Evolutionary conservation across 2,888 invertebrate species (phyloP).

Genomic region (Platycheirus albimanus): DNA sequence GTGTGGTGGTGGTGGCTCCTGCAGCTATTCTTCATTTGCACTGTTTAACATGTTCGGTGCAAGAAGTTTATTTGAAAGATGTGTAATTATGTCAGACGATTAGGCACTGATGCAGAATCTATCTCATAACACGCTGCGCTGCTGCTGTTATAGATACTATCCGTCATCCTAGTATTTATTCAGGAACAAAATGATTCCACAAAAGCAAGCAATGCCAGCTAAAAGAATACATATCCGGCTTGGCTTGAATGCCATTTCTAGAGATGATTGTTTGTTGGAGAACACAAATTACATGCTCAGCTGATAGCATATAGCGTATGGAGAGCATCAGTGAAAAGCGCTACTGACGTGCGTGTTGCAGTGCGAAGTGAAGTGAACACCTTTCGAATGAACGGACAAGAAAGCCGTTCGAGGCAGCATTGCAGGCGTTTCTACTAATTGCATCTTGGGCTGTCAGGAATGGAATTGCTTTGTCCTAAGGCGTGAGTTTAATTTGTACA

Average conservation of each 20-base stretch:
- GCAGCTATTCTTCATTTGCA: constrained; percentile 35
- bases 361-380: constrained; percentile 57
- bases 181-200: constrained; percentile 66
- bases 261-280: constrained; percentile 27
- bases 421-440: constrained; percentile 69
- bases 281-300: constrained; percentile 57
- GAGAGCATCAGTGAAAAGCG: constrained; percentile 22
- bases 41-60: constrained; percentile 46
- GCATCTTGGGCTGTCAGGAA: constrained; percentile 64
- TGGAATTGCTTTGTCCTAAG: constrained; percentile 69
- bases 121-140: neutral
- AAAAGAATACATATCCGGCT: constrained; percentile 16
- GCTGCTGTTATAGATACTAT: constrained; percentile 46
- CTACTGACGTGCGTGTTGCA: constrained; percentile 61
- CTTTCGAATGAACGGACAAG: constrained; percentile 52
- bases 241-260: constrained; percentile 40
- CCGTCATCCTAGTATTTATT: constrained; percentile 65
- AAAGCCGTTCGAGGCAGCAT: constrained; percentile 45
- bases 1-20: constrained; percentile 19
- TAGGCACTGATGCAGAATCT: constrained; percentile 36
- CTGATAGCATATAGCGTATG: constrained; percentile 18
- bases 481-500: constrained; percentile 58
- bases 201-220: constrained; percentile 40
- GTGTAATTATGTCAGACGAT: constrained; percentile 67
- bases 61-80: constrained; percentile 28